Percentiles rank a stretch among this genome's conserved stretches.
phyloP scores from a whole-genome alignment of 2,113 vertebrate species.

The Willisornis vidua region DNA sequence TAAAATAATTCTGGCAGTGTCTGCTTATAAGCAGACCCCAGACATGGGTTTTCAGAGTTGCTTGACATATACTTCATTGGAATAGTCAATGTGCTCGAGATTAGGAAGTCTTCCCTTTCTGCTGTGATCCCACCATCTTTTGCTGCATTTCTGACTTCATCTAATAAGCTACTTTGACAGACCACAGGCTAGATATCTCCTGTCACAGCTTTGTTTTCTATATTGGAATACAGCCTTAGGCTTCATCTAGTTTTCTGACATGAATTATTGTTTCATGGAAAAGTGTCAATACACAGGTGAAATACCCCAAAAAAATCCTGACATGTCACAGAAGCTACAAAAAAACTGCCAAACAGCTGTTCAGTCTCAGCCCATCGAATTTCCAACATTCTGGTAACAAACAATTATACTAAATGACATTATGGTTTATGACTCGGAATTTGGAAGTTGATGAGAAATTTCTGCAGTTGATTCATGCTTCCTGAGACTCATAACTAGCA shows the following conservation, averaged over 20 bases:
- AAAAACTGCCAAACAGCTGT: background rate
- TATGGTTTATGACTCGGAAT: constrained; percentile 29
- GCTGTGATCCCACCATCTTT: background rate
- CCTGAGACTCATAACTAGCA: constrained; percentile 39
- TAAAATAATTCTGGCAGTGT: background rate
- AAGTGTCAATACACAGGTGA: background rate
- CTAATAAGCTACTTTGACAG: background rate
- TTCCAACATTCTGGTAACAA: constrained; percentile 28
- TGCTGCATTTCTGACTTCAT: background rate
- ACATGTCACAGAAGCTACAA: background rate
- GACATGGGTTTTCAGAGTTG: background rate
- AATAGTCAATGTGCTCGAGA: background rate
- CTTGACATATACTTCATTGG: background rate
- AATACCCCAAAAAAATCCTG: background rate
- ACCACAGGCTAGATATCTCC: background rate
- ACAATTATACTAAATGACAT: constrained; percentile 45
- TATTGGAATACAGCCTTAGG: background rate
- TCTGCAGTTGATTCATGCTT: constrained; percentile 74
- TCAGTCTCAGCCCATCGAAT: background rate
- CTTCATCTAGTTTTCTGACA: background rate
- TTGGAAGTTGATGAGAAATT: constrained; percentile 54
- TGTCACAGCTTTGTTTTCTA: background rate
- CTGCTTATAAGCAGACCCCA: background rate
- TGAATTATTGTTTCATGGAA: background rate
- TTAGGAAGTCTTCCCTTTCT: background rate